A percentile compares a stretch with the other conserved stretches of the same genome.
Conservation (phyloP, 2,113 vertebrate species). For the Dromaius novaehollandiae region DNA sequence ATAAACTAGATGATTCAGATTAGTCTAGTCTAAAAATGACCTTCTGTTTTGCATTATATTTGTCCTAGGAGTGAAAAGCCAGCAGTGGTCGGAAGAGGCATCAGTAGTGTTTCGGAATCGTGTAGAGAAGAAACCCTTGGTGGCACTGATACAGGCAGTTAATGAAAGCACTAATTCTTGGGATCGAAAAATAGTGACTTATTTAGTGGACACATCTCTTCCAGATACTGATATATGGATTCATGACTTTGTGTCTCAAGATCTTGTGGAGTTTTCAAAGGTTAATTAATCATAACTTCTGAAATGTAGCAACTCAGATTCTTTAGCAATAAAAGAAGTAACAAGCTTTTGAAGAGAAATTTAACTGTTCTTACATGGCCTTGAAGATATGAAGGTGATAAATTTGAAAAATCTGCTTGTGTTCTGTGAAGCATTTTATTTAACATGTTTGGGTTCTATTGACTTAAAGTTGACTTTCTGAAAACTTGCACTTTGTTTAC, state of each 20-base stretch:
- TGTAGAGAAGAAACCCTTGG: conserved; percentile 89
- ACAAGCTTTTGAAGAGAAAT: conserved; percentile 59
- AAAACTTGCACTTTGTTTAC: conserved; percentile 77
- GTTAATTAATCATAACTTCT: conserved; percentile 64
- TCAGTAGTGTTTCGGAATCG: conserved; percentile 93
- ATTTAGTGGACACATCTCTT: conserved; percentile 88
- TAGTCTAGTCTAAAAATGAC: not conserved
- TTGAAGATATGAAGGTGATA: conserved; percentile 59
- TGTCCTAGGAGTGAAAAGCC: conserved; percentile 81
- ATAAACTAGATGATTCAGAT: not conserved
- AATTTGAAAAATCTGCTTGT: conserved; percentile 47
- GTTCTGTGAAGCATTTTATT: conserved; percentile 69
- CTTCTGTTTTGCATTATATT: conserved; percentile 12
- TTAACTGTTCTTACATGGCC: conserved; percentile 61
- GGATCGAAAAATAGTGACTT: conserved; percentile 83
- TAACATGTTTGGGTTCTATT: conserved; percentile 74
- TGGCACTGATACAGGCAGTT: conserved; percentile 86
- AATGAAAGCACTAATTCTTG: conserved; percentile 78
- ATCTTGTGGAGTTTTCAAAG: conserved; percentile 76
- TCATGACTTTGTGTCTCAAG: conserved; percentile 87
- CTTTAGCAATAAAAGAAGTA: conserved; percentile 74
- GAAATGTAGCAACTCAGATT: conserved; percentile 58
- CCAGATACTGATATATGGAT: conserved; percentile 90
- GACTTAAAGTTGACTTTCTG: conserved; percentile 72
- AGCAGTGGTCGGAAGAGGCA: conserved; percentile 90